A percentile compares a stretch with the other conserved stretches of the same genome.
Evolutionary conservation across 2,888 invertebrate species (phyloP).

Genomic region (Augiades crinisus): DNA sequence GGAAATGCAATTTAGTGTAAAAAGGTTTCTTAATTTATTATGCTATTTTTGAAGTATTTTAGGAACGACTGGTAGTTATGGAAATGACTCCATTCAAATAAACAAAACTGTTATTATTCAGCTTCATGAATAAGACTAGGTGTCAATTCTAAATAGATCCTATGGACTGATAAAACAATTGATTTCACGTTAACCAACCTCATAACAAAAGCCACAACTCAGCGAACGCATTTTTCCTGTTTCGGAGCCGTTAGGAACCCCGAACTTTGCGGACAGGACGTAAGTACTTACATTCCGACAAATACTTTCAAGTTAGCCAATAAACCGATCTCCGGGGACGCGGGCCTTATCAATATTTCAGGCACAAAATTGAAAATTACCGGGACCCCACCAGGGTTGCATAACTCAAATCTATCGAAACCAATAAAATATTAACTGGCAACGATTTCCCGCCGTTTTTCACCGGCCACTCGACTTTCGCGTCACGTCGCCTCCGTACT

Average conservation of each 20-base stretch:
- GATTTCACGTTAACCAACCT: too few relatives aligned
- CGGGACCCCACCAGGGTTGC: slow-evolving; percentile 56
- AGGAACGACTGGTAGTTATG: too few relatives aligned
- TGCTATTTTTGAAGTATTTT: too few relatives aligned
- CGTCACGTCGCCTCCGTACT: slow-evolving; percentile 70
- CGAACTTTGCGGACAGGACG: slow-evolving; percentile 4
- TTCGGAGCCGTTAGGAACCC: not conserved
- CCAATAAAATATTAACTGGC: slow-evolving; percentile 78
- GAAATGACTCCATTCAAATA: too few relatives aligned
- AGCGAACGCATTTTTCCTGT: not conserved
- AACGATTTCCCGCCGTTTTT: slow-evolving; percentile 73
- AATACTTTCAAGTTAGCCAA: slow-evolving; percentile 20
- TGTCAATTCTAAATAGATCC: too few relatives aligned
- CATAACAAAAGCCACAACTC: slow-evolving; percentile 8
- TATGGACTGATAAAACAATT: too few relatives aligned
- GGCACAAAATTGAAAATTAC: slow-evolving; percentile 78
- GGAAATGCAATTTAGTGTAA: too few relatives aligned
- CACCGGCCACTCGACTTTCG: slow-evolving; percentile 66
- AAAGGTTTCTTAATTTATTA: too few relatives aligned
- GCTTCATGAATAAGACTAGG: too few relatives aligned
- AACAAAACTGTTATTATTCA: too few relatives aligned
- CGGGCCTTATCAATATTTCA: slow-evolving; percentile 75
- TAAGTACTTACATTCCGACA: slow-evolving; percentile 17
- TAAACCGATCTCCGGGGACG: slow-evolving; percentile 41
- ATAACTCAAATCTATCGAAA: slow-evolving; percentile 78